A percentile compares a stretch with the other conserved stretches of the same genome.
These are phyloP conservation scores for Aselliscus stoliczkanus DNA, from an alignment of 2,797 vertebrate genomes.

Conservation along the genomic window DNA sequence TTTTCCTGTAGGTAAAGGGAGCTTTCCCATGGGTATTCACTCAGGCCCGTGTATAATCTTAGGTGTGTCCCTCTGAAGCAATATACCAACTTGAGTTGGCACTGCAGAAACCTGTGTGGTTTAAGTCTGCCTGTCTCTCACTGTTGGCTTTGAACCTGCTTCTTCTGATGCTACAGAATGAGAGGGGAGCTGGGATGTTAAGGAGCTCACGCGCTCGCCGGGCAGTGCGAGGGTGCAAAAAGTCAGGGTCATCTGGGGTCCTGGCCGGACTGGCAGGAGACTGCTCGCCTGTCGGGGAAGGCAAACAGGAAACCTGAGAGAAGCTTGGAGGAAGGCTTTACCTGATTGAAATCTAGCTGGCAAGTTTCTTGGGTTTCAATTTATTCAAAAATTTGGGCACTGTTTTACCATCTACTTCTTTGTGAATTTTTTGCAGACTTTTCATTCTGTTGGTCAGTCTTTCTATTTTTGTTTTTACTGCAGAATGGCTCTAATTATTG, in stretches of 20 bases:
- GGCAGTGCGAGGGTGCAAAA: neutral
- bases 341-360: neutral
- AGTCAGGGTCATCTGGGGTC: neutral
- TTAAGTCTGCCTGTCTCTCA: neutral
- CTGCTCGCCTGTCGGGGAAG: neutral
- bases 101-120: neutral
- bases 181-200: neutral
- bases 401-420: neutral
- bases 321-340: neutral
- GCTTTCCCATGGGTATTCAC: neutral
- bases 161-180: neutral
- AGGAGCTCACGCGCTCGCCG: neutral
- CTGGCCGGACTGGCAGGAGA: fast-evolving
- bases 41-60: fast-evolving
- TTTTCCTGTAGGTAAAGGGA: neutral
- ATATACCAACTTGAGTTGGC: fast-evolving
- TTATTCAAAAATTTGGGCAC: neutral
- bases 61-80: neutral
- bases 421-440: neutral
- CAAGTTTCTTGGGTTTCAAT: neutral
- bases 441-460: neutral
- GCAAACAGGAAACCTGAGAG: neutral
- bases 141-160: neutral
- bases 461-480: constrained; percentile 46
- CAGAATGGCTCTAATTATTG: constrained; percentile 56